phyloP scores from a whole-genome alignment of 2,113 vertebrate genomes.

The Rhabdornis inornatus region DNA sequence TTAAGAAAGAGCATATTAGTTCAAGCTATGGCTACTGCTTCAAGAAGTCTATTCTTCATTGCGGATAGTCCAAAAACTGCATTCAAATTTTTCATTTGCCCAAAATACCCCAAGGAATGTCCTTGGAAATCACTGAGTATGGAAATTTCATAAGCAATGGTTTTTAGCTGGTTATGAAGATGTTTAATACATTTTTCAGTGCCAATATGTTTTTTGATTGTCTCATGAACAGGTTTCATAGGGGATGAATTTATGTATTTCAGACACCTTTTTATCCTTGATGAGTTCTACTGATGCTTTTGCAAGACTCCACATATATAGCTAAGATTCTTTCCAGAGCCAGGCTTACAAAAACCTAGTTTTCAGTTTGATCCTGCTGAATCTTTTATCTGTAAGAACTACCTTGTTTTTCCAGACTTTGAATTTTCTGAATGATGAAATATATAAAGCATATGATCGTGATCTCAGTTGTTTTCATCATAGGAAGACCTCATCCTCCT shows the following conservation, averaged over 20 bases:
- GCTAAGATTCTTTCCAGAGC: not conserved
- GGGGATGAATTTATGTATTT: not conserved
- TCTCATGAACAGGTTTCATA: not conserved
- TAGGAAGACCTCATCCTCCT: not conserved
- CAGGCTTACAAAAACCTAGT: not conserved
- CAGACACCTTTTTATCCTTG: not conserved
- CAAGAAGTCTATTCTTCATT: not conserved
- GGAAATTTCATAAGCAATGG: not conserved
- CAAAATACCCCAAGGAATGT: not conserved
- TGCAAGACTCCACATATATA: not conserved
- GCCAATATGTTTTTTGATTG: not conserved
- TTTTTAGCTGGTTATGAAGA: not conserved
- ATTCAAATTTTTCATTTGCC: not conserved
- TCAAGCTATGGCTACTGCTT: not conserved
- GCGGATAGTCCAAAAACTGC: not conserved
- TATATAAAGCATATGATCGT: not conserved
- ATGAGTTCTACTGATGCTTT: not conserved
- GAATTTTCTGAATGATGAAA: constrained; percentile 1
- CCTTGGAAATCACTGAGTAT: not conserved
- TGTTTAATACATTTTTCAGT: not conserved
- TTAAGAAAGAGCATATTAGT: not conserved
- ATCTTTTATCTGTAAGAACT: not conserved
- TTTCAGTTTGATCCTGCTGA: not conserved
- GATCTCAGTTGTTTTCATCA: not conserved
- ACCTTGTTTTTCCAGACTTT: not conserved